Evolutionary conservation across 2,113 vertebrate genomes (phyloP).

Genomic region (Raja brachyura): DNA sequence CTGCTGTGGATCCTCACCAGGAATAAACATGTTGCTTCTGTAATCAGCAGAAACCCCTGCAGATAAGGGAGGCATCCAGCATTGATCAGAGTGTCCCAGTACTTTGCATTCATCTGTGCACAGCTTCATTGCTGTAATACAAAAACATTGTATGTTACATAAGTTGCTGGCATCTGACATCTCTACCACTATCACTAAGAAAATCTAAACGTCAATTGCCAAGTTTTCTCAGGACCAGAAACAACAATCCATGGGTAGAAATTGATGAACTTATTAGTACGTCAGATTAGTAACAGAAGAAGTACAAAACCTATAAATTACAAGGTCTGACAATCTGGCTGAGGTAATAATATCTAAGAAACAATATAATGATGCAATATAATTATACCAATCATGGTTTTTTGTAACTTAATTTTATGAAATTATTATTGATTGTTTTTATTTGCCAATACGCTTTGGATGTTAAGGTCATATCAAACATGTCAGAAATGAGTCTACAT

Average conservation of each 20-base stretch:
- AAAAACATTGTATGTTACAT: constrained; percentile 17
- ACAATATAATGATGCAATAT: background rate
- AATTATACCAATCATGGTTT: too few relatives aligned
- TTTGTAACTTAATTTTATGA: background rate
- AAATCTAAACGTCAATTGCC: background rate
- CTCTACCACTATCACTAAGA: background rate
- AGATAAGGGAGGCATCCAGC: constrained; percentile 89
- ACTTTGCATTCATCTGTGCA: constrained; percentile 94
- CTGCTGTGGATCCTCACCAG: constrained; percentile 74
- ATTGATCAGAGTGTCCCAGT: constrained; percentile 92
- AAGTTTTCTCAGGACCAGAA: background rate
- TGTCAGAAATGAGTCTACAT: background rate
- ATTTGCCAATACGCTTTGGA: background rate
- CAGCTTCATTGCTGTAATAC: constrained; percentile 72
- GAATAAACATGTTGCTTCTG: constrained; percentile 91
- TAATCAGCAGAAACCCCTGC: constrained; percentile 79
- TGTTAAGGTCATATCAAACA: background rate
- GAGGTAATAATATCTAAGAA: too few relatives aligned
- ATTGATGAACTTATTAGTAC: background rate
- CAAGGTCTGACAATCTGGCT: background rate
- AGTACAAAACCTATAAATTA: background rate
- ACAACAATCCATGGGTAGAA: background rate
- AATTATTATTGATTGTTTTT: background rate
- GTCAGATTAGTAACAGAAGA: background rate
- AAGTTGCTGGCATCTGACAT: background rate